Conservation (phyloP, 2,888 invertebrate species). For the Mythimna loreyi region DNA sequence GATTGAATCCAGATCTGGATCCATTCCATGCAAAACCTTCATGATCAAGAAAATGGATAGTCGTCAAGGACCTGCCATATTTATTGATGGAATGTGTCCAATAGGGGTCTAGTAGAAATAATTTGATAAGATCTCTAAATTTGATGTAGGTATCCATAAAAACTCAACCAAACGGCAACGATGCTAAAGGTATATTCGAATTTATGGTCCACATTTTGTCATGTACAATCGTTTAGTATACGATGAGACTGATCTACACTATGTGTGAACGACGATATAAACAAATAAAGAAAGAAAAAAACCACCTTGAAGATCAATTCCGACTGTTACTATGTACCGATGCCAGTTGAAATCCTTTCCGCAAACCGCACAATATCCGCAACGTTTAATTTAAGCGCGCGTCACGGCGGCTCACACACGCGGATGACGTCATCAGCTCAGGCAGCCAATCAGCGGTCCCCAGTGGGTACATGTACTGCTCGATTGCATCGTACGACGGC, state of each 20-base stretch:
- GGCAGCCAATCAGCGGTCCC: slow-evolving; percentile 62
- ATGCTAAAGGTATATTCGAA: too few relatives aligned
- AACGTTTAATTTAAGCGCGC: slow-evolving; percentile 53
- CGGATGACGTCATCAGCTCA: slow-evolving; percentile 41
- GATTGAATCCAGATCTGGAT: too few relatives aligned
- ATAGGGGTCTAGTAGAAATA: too few relatives aligned
- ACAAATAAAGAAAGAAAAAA: too few relatives aligned
- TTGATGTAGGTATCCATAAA: background rate
- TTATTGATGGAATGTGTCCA: too few relatives aligned
- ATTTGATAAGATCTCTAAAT: background rate
- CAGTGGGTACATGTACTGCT: slow-evolving; percentile 65
- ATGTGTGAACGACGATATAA: too few relatives aligned
- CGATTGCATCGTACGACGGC: slow-evolving; percentile 53
- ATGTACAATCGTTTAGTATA: too few relatives aligned
- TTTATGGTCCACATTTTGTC: too few relatives aligned
- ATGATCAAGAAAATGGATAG: background rate
- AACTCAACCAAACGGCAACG: too few relatives aligned
- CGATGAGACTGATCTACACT: background rate
- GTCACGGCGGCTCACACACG: slow-evolving; percentile 41
- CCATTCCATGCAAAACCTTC: background rate
- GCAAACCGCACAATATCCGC: background rate
- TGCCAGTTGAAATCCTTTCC: background rate
- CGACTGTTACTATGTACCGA: background rate
- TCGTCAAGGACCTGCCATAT: background rate
- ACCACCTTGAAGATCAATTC: background rate